Percentiles rank a stretch among this genome's conserved stretches.
Conservation (phyloP, 2,797 vertebrate species). For the Delichon dasypus region DNA sequence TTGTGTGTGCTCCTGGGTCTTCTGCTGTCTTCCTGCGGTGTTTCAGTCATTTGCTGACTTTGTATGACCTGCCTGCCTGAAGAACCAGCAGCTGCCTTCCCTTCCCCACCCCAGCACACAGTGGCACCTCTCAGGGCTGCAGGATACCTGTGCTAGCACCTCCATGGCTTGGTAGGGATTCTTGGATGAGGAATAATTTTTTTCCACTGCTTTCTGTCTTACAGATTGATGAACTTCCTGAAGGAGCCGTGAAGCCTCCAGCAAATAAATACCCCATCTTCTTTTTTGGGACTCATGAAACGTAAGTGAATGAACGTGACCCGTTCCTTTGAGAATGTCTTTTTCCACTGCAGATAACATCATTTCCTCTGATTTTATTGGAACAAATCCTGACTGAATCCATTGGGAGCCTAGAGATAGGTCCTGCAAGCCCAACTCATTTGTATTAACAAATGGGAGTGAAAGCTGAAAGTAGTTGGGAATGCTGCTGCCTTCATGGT, state of each 20-base stretch:
- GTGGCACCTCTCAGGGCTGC: not conserved
- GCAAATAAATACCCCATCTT: constrained; percentile 98
- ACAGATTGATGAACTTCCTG: constrained; percentile 98
- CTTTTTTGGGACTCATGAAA: constrained; percentile 98
- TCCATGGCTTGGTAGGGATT: not conserved
- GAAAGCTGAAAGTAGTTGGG: not conserved
- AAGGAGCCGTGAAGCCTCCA: constrained; percentile 96
- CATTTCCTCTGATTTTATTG: not conserved
- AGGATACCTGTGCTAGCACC: not conserved
- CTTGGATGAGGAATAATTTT: not conserved
- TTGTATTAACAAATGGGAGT: not conserved
- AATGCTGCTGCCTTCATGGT: not conserved
- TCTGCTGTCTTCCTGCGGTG: not conserved
- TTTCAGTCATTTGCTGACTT: not conserved
- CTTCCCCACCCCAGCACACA: not conserved
- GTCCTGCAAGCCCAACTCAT: not conserved
- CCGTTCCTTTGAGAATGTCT: not conserved
- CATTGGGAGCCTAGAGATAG: not conserved
- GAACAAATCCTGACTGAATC: not conserved
- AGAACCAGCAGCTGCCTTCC: not conserved
- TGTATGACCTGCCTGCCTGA: not conserved
- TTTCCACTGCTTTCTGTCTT: constrained; percentile 41
- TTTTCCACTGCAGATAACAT: not conserved
- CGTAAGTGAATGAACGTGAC: constrained; percentile 79
- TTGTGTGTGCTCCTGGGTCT: not conserved